Evolutionary conservation across 1,140 invertebrate genomes (phyloP), one percentile per base, ranked within the genome.

Genomic region (Berghia stephanieae): DNA sequence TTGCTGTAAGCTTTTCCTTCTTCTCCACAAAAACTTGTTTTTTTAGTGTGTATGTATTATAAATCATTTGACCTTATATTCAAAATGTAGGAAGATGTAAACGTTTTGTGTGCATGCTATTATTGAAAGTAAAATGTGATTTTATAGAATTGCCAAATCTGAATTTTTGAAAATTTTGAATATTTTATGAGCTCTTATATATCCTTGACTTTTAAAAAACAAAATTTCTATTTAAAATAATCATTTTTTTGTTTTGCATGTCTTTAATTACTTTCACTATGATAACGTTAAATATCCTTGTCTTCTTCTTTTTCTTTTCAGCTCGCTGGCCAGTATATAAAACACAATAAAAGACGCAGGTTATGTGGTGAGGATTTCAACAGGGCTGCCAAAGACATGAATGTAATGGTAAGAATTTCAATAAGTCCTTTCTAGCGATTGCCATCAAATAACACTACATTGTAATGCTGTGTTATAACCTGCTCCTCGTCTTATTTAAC

Each of bases 281-380:
- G n/a, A n/a, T n/a, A n/a, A n/a, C n/a, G n/a, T n/a, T n/a, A n/a
- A n/a, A n/a, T 49, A 70, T 38, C 42, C 63, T 69, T 77, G 18
- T 60, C 38, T 67, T 34, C 40, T 31, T 74, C 4, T 36, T 69
- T 72, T 77, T 44, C 78, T 70, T 81, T 81, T n/a, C 77, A 90
- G 89, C 84, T 85, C 79, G 82, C 86, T 75, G 80, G 84, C 63
- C 86, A 88, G 78, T 88, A 85, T 73, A 88, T 89, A 86, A 85
- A 86, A 67, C 88, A 89, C 86, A 79, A 84, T n/a, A 88, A 86
- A 75, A 79, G 89, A 42, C 82, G 84, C 75, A 83, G 85, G 75
- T 55, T 90, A 73, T 85, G 78, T 38, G 84, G 83, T 66, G 87
- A 88, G 75, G 88, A 90, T 82, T 86, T 90, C 75, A 89, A 88